Base-by-base conservation (phyloP, 1,140 invertebrate species). In the Bradysia coprophila region DNA sequence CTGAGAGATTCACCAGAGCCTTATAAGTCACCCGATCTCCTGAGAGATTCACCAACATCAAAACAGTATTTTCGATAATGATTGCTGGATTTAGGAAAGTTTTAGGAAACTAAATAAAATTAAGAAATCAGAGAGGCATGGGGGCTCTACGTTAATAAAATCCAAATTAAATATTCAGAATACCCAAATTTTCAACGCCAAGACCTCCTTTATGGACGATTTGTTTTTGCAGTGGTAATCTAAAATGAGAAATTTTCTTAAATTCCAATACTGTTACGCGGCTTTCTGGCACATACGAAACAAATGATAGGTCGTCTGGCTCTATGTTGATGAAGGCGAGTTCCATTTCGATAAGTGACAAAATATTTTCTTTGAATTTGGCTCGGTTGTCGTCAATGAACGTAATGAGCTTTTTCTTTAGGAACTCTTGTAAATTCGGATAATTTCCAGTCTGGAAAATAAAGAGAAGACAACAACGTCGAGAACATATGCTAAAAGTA, bases 241-340 rank as follows among this genome's bases (percentile, higher is more conserved):
- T n/a, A n/a, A n/a, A n/a, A n/a, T n/a, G n/a, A n/a, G n/a, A n/a
- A n/a, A n/a, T n/a, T n/a, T n/a, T n/a, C n/a, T n/a, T n/a, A n/a
- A n/a, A n/a, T n/a, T n/a, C n/a, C n/a, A n/a, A n/a, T n/a, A n/a
- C n/a, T n/a, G n/a, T n/a, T n/a, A n/a, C n/a, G n/a, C n/a, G n/a
- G n/a, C n/a, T n/a, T n/a, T n/a, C n/a, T n/a, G n/a, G n/a, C n/a
- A n/a, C n/a, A n/a, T n/a, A n/a, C n/a, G n/a, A n/a, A n/a, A n/a
- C n/a, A n/a, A n/a, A n/a, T n/a, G n/a, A n/a, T n/a, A n/a, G n/a
- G n/a, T 98, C 93, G 69, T 97, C 93, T 58, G 97, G 93, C 65
- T 97, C 97, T 18, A 92, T 97, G 63, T 97, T 98, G 87, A 97
- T 97, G 62, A 97, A 98, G 3, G 93, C 88, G 43, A 97, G 68